Conservation (phyloP, 2,888 invertebrate genomes). For the Limnephilus auricula region DNA sequence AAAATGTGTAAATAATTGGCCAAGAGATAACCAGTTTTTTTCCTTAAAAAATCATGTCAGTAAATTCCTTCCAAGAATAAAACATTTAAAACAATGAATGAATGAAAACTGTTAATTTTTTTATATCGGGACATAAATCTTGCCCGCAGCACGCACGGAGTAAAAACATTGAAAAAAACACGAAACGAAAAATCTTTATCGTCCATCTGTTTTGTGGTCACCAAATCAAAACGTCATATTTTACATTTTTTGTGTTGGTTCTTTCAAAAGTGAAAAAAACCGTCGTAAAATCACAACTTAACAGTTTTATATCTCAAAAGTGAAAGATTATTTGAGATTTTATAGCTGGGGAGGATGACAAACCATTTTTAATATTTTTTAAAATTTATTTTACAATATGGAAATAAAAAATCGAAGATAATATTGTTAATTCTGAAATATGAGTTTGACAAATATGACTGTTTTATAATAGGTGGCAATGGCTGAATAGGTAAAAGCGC, state of each 20-base stretch:
- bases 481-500: too few species aligned
- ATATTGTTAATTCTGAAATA: too few species aligned
- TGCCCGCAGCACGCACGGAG: not conserved
- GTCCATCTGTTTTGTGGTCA: slow-evolving; percentile 27
- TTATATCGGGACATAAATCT: not conserved
- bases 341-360: not conserved
- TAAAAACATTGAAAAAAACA: not conserved
- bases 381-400: too few species aligned
- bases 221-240: slow-evolving; percentile 38
- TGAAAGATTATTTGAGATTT: not conserved
- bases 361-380: too few species aligned
- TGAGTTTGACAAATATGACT: too few species aligned
- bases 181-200: not conserved
- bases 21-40: not conserved
- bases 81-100: not conserved
- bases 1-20: not conserved
- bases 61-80: not conserved
- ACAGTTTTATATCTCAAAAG: not conserved
- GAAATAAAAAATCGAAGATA: too few species aligned
- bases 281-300: not conserved
- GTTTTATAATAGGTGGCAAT: too few species aligned
- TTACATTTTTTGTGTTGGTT: slow-evolving; percentile 3
- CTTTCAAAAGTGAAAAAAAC: slow-evolving; percentile 13
- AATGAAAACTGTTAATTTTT: not conserved
- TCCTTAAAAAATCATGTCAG: not conserved